Base-by-base conservation (phyloP, 2,113 vertebrate species). In the Chionodraco myersi region DNA sequence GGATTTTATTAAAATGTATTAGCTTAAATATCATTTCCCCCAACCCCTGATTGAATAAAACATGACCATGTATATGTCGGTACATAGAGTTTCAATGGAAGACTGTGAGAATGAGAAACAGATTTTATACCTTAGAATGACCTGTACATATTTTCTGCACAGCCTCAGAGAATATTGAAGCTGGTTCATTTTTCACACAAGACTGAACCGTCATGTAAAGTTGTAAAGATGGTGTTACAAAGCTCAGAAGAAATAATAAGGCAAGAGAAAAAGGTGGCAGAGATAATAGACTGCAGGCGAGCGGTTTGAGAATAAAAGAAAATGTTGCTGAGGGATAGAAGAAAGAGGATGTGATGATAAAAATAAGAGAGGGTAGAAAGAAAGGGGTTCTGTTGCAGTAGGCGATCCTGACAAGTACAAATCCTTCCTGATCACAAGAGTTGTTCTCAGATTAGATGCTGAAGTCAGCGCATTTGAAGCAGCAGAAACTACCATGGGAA, bases 391-490 rank as follows among this genome's bases (percentile, higher is more conserved):
- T 62, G 82, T 73, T 84, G 80, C 84, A 86, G 77, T 71, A 60
- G 87, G 88, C 67, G 60, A 87, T 84, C 80, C 82, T 75, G 83
- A 90, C 86, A 83, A 85, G 88, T 72, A 45, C 48, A 78, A 87
- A 82, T 83, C 80, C 79, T 51, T 79, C 82, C 66, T 89, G 90
- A 93, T 91, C 91, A 91, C 88, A 90, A 77, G 77, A 75, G 73
- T 16, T 70, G 75, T 69, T 56, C 87, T 75, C 69, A 80, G 88
- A 90, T 92, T 86, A 72, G 77, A 86, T 86, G 90, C 85, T 87
- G 88, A 89, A 88, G 89, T 91, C 89, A 88, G 86, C 72, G 56
- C 81, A 88, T 89, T 84, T 77, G 70, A 90, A 90, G 82, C 83
- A 72, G 75, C 77, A 75, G 62, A 68, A 72, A 60, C 52, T 72